Evolutionary conservation across 2,797 vertebrate species (phyloP).

Genomic region (Poecilia wingei): DNA sequence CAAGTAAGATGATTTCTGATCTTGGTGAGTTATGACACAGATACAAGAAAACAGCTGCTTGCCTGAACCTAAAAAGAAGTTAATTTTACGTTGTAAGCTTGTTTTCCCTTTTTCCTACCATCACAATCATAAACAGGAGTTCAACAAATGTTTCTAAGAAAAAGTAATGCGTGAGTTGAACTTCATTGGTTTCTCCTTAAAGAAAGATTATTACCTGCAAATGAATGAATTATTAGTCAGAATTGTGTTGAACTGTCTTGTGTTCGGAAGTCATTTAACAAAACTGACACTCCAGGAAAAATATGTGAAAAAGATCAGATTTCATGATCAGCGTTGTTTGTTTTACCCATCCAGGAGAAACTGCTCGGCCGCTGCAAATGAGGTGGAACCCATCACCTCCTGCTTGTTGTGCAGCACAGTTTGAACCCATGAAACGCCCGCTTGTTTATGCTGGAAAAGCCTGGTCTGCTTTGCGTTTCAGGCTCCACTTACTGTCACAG

Average conservation of each 20-base stretch:
- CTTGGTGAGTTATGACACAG: no score
- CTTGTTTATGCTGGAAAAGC: conserved; percentile 42
- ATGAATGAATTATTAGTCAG: conserved; percentile 18
- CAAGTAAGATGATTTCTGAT: background rate
- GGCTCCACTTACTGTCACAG: conserved; percentile 70
- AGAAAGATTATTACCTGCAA: conserved; percentile 19
- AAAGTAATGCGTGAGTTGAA: no score
- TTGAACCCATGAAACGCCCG: conserved; percentile 51
- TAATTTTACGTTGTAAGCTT: background rate
- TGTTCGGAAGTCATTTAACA: conserved; percentile 40
- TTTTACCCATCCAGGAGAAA: conserved; percentile 19
- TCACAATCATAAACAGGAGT: background rate
- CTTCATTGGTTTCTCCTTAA: background rate
- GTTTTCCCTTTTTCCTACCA: background rate
- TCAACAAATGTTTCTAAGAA: no score
- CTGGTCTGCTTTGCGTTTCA: conserved; percentile 73
- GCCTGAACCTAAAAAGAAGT: background rate
- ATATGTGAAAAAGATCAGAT: conserved; percentile 40
- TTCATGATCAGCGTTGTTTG: conserved; percentile 17
- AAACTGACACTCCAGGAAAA: conserved; percentile 36
- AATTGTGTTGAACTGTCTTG: conserved; percentile 26
- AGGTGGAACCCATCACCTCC: conserved; percentile 45
- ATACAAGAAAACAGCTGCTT: background rate
- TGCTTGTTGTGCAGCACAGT: conserved; percentile 60
- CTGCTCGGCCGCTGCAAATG: conserved; percentile 33